Percentiles rank a stretch among this genome's conserved stretches.
phyloP scores from a whole-genome alignment of 2,888 invertebrate genomes.

The Hoplodrina blanda region DNA sequence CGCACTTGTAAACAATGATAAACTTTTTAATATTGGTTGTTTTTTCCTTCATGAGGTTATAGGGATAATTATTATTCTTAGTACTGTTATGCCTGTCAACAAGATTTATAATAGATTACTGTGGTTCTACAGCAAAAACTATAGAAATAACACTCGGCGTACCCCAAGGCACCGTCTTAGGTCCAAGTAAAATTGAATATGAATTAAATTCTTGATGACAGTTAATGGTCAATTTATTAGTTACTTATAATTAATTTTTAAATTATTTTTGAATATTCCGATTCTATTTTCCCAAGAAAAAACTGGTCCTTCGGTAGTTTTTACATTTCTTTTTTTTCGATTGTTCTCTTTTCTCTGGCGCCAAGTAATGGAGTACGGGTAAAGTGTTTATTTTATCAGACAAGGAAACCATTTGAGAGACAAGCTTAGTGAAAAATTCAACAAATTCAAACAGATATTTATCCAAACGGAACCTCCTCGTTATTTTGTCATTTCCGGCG shows the following conservation, averaged over 20 bases:
- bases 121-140: background rate
- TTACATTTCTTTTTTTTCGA: background rate
- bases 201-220: background rate
- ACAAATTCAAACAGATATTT: constrained; percentile 60
- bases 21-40: background rate
- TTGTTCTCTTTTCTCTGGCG: too few species aligned
- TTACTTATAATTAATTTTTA: too few species aligned
- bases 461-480: constrained; percentile 75
- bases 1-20: background rate
- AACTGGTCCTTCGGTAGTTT: background rate
- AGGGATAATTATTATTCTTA: background rate
- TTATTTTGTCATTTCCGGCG: constrained; percentile 72
- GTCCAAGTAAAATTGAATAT: background rate
- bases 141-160: background rate
- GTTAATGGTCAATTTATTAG: background rate
- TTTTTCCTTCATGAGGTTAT: background rate
- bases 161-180: background rate
- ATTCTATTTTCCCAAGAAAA: too few species aligned
- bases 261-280: too few species aligned
- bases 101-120: background rate
- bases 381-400: too few species aligned
- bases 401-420: too few species aligned
- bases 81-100: background rate
- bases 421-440: background rate
- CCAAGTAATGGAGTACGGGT: too few species aligned